Conservation (phyloP, 2,888 invertebrate species). For the Rhingia rostrata region DNA sequence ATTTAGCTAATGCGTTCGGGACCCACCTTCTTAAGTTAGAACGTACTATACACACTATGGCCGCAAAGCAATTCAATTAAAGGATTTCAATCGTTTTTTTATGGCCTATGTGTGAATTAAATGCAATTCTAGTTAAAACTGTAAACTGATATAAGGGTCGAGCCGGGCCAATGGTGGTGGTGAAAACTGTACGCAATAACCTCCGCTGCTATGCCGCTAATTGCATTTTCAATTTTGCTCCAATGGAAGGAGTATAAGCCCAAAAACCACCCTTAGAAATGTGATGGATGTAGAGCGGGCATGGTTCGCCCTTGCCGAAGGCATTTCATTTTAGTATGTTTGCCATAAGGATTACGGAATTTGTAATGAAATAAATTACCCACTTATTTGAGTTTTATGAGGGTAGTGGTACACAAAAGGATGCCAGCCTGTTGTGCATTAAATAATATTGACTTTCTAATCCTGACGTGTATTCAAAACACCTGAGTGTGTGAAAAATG, state of each 20-base stretch:
- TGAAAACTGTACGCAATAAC: background rate
- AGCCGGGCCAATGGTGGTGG: constrained; percentile 32
- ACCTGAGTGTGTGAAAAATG: constrained; percentile 75
- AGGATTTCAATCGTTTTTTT: constrained; percentile 59
- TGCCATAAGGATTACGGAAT: constrained; percentile 75
- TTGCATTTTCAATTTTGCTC: constrained; percentile 64
- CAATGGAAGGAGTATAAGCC: background rate
- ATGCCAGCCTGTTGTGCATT: constrained; percentile 51
- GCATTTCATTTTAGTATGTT: constrained; percentile 61
- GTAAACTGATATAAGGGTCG: constrained; percentile 26
- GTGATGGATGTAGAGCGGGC: constrained; percentile 57
- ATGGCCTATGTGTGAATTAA: constrained; percentile 60
- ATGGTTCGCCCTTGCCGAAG: constrained; percentile 20
- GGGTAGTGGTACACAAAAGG: constrained; percentile 18
- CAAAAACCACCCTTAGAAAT: constrained; percentile 47
- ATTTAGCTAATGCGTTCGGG: constrained; percentile 63
- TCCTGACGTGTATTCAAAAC: constrained; percentile 72
- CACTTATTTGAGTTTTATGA: constrained; percentile 58
- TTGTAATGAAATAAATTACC: constrained; percentile 76
- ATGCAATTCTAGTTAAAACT: constrained; percentile 55
- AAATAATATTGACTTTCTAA: constrained; percentile 77
- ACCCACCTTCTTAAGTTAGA: constrained; percentile 21
- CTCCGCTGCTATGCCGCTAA: constrained; percentile 57
- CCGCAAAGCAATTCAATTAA: constrained; percentile 71
- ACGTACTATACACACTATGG: constrained; percentile 5